These are phyloP conservation scores for Phlogophora meticulosa DNA, from an alignment of 2,888 invertebrate species.

Conservation along the genomic window DNA sequence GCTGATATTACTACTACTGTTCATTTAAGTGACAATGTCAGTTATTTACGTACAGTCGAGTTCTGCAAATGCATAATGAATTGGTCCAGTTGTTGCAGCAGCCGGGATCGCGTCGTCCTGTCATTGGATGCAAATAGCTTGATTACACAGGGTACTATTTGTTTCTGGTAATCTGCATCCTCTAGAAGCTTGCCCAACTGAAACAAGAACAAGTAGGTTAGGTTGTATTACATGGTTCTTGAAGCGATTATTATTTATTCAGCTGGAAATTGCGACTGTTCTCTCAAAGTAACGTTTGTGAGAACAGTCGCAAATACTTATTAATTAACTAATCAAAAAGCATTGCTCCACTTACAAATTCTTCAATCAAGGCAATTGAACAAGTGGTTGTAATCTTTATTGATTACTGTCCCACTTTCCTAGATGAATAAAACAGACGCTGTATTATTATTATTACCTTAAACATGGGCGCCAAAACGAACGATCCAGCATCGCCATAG, in stretches of 20 bases:
- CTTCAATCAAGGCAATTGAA: not conserved
- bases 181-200: constrained; percentile 97
- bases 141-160: constrained; percentile 99
- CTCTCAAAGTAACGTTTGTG: too few relatives aligned
- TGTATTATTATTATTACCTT: constrained; percentile 92
- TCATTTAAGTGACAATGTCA: not conserved
- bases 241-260: not conserved
- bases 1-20: too few relatives aligned
- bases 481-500: constrained; percentile 99
- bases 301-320: not conserved
- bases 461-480: constrained; percentile 98
- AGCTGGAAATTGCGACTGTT: too few relatives aligned
- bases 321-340: constrained; percentile 5
- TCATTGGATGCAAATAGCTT: constrained; percentile 99
- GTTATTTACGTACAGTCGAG: constrained; percentile 91
- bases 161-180: constrained; percentile 98
- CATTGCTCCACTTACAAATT: constrained; percentile 1
- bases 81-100: constrained; percentile 98
- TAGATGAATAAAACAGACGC: not conserved
- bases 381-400: constrained; percentile 18
- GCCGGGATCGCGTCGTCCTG: constrained; percentile 97
- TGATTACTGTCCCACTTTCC: constrained; percentile 20
- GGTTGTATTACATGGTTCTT: not conserved
- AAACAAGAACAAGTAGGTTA: constrained; percentile 70
- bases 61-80: constrained; percentile 96